Evolutionary conservation across 2,113 vertebrate genomes (phyloP).

Genomic region (Electrona antarctica): DNA sequence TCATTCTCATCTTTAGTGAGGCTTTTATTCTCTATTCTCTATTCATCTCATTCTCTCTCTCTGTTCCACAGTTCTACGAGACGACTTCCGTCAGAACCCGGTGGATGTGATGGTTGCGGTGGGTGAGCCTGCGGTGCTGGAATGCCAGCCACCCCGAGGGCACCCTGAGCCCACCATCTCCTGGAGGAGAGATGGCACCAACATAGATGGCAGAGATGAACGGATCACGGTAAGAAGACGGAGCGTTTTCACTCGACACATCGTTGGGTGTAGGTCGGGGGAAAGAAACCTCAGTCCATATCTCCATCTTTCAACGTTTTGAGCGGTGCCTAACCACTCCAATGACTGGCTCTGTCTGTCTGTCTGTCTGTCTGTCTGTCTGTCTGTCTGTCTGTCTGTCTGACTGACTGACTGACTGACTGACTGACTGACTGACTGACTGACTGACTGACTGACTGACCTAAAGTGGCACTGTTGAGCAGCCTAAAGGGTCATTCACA

Average conservation of each 20-base stretch:
- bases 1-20: neutral
- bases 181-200: conserved; percentile 91
- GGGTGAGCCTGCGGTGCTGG: conserved; percentile 91
- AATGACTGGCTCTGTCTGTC: too few relatives aligned
- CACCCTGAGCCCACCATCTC: conserved; percentile 95
- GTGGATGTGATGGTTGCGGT: conserved; percentile 92
- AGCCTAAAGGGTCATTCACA: too few relatives aligned
- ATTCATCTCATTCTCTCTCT: conserved; percentile 5
- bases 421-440: too few relatives aligned
- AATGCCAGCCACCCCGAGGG: conserved; percentile 92
- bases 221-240: conserved; percentile 85
- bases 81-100: conserved; percentile 95
- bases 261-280: too few relatives aligned
- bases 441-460: too few relatives aligned
- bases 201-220: conserved; percentile 88
- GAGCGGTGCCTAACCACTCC: too few relatives aligned
- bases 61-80: conserved; percentile 85
- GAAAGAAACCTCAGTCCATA: too few relatives aligned
- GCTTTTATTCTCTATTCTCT: neutral
- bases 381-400: too few relatives aligned
- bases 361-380: too few relatives aligned
- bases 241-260: neutral
- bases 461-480: too few relatives aligned
- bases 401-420: too few relatives aligned
- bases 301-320: too few relatives aligned